phyloP scores from a whole-genome alignment of 2,888 invertebrate species.

The Heliothis peltigera region DNA sequence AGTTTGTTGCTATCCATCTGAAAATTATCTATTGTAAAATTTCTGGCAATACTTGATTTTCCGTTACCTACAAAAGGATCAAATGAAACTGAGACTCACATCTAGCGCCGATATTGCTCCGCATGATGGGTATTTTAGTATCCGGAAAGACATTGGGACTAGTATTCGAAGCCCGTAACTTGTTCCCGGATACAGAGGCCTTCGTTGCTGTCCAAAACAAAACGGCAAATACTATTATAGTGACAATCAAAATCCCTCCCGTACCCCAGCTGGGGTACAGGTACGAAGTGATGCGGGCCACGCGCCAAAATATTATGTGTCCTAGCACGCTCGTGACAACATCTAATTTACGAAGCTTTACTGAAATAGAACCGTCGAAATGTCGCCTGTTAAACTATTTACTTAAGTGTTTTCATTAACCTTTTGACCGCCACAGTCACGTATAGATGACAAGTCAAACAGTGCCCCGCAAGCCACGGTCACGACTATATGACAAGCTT shows the following conservation, averaged over 20 bases:
- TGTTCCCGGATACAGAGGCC: constrained; percentile 58
- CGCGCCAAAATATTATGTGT: constrained; percentile 74
- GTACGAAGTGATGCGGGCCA: constrained; percentile 66
- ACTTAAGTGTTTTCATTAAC: too few species aligned
- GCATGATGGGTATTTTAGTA: constrained; percentile 52
- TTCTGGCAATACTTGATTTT: not conserved
- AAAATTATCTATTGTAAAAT: too few species aligned
- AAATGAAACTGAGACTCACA: constrained; percentile 54
- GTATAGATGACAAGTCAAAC: too few species aligned
- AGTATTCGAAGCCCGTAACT: constrained; percentile 50
- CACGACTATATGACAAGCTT: too few species aligned
- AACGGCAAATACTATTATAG: constrained; percentile 80
- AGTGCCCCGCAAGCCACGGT: too few species aligned
- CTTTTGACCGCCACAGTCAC: too few species aligned
- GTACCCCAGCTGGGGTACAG: constrained; percentile 60
- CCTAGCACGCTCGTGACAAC: constrained; percentile 68
- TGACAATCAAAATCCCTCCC: constrained; percentile 66
- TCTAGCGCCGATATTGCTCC: constrained; percentile 36
- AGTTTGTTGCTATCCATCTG: too few species aligned
- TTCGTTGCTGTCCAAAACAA: constrained; percentile 83
- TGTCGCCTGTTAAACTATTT: constrained; percentile 35
- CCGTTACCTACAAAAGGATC: not conserved
- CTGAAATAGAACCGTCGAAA: constrained; percentile 73
- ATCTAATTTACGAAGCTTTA: constrained; percentile 63
- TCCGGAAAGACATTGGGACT: constrained; percentile 50